phyloP scores from a whole-genome alignment of 2,113 vertebrate genomes.

The Odobenus rosmarus region DNA sequence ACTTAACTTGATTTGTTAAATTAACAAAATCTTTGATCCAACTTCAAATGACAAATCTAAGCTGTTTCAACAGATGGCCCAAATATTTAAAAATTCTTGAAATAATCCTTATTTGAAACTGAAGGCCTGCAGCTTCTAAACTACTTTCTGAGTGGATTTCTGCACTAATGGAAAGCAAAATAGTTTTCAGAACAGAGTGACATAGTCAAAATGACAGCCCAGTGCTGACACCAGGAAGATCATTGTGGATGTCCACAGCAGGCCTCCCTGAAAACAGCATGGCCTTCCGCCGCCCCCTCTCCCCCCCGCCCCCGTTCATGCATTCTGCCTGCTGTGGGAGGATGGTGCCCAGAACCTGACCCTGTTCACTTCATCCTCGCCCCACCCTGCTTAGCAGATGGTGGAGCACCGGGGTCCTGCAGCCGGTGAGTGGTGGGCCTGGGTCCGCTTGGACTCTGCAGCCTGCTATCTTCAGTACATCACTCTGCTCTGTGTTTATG shows the following conservation, averaged over 20 bases:
- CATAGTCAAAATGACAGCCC: neutral
- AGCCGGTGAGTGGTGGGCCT: no score
- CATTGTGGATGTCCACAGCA: no score
- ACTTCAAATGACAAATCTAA: neutral
- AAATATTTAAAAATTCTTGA: neutral
- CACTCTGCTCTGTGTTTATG: neutral
- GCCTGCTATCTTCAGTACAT: neutral
- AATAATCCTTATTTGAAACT: neutral
- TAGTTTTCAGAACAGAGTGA: neutral
- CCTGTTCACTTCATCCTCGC: neutral
- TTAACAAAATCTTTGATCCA: neutral
- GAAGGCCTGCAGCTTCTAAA: neutral
- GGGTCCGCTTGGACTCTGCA: neutral
- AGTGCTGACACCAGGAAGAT: neutral
- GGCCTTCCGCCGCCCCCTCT: no score
- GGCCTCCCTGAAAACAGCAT: neutral
- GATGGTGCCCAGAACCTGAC: neutral
- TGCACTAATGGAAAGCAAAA: neutral
- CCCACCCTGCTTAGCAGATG: neutral
- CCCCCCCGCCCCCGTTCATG: accelerated
- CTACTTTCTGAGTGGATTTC: neutral
- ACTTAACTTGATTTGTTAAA: conserved; percentile 18
- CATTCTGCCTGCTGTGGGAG: neutral
- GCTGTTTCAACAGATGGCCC: neutral
- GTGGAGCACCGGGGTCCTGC: neutral